A percentile compares a stretch with the other conserved stretches of the same genome.
Evolutionary conservation across 2,797 vertebrate genomes (phyloP).

Genomic region (Pelochelys cantorii): DNA sequence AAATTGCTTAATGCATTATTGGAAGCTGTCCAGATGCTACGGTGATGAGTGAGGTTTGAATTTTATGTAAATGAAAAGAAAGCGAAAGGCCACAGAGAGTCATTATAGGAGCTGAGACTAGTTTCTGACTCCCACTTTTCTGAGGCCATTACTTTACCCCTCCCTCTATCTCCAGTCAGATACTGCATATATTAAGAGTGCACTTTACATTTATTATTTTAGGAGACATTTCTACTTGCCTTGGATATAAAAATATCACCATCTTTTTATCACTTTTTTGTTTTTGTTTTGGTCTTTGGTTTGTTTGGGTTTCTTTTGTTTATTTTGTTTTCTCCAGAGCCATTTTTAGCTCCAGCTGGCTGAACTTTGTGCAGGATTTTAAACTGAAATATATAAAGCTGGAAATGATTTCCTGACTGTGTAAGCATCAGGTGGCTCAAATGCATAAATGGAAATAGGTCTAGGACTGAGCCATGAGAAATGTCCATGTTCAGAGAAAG

Average conservation of each 20-base stretch:
- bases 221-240: background rate
- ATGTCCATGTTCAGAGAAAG: slow-evolving; percentile 12
- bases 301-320: background rate
- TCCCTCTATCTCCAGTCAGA: background rate
- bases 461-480: slow-evolving; percentile 63
- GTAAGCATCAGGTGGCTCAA: slow-evolving; percentile 40
- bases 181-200: background rate
- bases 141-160: background rate
- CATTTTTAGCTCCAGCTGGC: background rate
- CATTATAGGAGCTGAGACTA: background rate
- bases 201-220: background rate
- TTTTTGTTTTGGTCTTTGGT: background rate
- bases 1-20: fast-evolving
- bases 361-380: background rate
- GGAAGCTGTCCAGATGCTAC: background rate
- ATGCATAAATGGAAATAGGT: background rate
- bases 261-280: background rate
- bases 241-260: background rate
- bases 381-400: slow-evolving; percentile 27
- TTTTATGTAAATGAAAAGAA: background rate
- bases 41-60: fast-evolving
- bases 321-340: slow-evolving; percentile 17
- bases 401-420: slow-evolving; percentile 63
- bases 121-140: background rate
- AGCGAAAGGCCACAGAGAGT: fast-evolving